Percentiles rank a stretch among this genome's conserved stretches.
phyloP scores from a whole-genome alignment of 2,113 vertebrate species.

The Platysternon megacephalum region DNA sequence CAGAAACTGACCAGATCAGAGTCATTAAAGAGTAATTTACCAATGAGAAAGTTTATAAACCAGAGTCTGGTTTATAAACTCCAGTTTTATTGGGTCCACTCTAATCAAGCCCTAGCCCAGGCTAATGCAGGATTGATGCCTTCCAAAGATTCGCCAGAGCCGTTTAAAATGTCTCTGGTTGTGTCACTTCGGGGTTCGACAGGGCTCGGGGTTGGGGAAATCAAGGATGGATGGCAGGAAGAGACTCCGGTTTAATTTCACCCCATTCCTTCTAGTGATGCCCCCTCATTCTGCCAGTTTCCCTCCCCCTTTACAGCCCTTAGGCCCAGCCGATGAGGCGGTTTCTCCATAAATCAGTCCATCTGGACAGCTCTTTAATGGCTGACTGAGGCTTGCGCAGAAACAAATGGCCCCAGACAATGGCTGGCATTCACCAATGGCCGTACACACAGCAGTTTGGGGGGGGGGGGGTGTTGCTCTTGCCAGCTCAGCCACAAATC shows the following conservation, averaged over 20 bases:
- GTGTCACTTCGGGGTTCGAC: not conserved
- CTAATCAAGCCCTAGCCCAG: not conserved
- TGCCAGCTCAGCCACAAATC: not conserved
- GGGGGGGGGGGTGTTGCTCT: no score
- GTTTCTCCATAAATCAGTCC: not conserved
- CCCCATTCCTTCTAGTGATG: not conserved
- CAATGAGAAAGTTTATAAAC: not conserved
- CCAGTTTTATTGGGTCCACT: not conserved
- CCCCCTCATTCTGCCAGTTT: not conserved
- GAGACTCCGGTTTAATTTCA: not conserved
- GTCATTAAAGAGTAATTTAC: not conserved
- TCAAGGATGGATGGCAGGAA: not conserved
- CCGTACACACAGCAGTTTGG: not conserved
- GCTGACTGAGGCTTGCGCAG: not conserved
- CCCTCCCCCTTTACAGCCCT: no score
- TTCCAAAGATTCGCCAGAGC: not conserved
- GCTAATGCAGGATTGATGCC: not conserved
- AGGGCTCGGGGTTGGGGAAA: not conserved
- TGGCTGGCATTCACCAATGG: not conserved
- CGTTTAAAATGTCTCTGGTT: not conserved
- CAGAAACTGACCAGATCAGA: not conserved
- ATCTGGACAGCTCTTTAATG: not conserved
- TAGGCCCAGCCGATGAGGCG: not conserved
- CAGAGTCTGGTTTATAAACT: not conserved
- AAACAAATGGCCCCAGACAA: not conserved